Conservation (phyloP, 2,113 vertebrate species). For the Prunella fulvescens region DNA sequence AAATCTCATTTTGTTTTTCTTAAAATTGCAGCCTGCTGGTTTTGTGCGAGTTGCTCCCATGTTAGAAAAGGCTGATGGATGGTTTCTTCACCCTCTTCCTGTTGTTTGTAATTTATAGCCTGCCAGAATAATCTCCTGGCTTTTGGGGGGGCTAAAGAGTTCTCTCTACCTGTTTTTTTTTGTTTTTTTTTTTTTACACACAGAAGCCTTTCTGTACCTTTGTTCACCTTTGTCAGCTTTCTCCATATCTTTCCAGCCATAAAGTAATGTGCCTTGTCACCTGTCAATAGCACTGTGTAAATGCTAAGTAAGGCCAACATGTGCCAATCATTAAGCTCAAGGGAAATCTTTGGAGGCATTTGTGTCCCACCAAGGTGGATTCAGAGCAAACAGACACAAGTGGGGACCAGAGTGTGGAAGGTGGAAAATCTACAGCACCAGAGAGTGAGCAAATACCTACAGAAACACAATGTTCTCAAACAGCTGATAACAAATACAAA, state of each 20-base stretch:
- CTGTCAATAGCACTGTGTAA: not conserved
- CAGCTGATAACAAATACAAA: not conserved
- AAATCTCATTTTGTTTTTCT: not conserved
- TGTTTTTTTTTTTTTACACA: not conserved
- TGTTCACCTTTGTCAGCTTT: constrained; percentile 35
- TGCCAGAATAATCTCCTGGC: not conserved
- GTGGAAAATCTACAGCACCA: not conserved
- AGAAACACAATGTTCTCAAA: not conserved
- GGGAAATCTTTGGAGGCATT: not conserved
- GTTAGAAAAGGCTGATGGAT: not conserved
- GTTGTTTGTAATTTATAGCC: not conserved
- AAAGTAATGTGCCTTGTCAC: not conserved
- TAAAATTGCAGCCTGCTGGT: not conserved
- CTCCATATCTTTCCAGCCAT: not conserved
- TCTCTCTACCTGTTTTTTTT: not conserved
- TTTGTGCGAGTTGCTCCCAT: not conserved
- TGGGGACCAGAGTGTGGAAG: not conserved
- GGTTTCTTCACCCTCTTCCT: not conserved
- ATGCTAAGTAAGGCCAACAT: not conserved
- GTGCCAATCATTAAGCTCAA: not conserved
- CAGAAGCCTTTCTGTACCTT: constrained; percentile 18
- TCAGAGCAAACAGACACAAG: not conserved
- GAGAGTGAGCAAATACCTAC: not conserved
- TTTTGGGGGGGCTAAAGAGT: not conserved
- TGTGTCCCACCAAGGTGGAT: not conserved